These are phyloP conservation scores for Oryzias sinensis DNA, from an alignment of 2,797 vertebrate genomes.

Conservation along the genomic window DNA sequence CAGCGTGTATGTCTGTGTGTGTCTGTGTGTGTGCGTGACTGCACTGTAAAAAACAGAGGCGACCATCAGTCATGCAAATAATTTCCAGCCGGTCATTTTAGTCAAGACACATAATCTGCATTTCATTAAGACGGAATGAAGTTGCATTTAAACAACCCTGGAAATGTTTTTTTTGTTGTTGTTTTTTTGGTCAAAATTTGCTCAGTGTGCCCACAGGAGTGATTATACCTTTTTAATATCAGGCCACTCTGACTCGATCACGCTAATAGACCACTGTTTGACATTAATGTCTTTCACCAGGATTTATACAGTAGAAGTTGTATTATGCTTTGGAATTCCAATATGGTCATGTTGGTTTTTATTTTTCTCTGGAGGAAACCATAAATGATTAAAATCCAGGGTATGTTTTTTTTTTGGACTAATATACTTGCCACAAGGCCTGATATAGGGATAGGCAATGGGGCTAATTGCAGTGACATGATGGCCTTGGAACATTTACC, in stretches of 20 bases:
- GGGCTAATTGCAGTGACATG: too few relatives aligned
- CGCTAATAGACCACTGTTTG: constrained; percentile 16
- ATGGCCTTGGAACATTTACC: too few relatives aligned
- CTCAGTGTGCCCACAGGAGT: constrained; percentile 30
- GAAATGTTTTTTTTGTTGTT: neutral
- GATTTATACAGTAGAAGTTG: constrained; percentile 37
- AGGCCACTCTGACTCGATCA: constrained; percentile 10
- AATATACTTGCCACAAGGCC: neutral
- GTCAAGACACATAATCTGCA: constrained; percentile 33
- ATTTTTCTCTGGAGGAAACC: constrained; percentile 25
- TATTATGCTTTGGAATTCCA: constrained; percentile 11
- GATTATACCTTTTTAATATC: constrained; percentile 47
- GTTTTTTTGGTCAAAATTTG: neutral
- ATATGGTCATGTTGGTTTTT: constrained; percentile 21
- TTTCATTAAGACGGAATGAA: constrained; percentile 43
- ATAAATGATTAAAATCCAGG: neutral
- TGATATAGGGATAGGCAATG: too few relatives aligned
- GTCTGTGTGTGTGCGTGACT: constrained; percentile 32
- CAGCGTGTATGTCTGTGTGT: constrained; percentile 18
- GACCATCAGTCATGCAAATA: constrained; percentile 47
- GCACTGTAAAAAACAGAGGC: constrained; percentile 12
- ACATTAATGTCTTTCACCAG: constrained; percentile 33
- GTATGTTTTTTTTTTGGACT: constrained; percentile 13
- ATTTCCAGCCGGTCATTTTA: constrained; percentile 46
- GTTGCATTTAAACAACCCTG: constrained; percentile 27